A percentile compares a stretch with the other conserved stretches of the same genome.
Evolutionary conservation across 2,888 invertebrate genomes (phyloP).

Genomic region (Chrysomela aeneicollis): DNA sequence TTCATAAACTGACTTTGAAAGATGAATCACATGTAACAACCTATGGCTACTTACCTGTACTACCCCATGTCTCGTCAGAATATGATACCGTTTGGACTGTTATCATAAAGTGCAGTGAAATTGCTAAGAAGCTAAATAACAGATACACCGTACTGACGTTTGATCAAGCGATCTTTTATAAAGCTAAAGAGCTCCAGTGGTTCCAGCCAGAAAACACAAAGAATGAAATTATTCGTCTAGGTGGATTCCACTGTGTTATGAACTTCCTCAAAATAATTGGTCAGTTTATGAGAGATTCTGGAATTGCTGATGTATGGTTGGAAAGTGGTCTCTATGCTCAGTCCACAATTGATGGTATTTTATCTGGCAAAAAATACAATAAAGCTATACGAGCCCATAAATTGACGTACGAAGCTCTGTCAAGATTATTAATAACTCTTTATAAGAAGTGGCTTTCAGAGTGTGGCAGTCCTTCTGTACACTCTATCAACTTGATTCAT

Average conservation of each 20-base stretch:
- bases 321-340: slow-evolving; percentile 35
- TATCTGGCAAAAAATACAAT: slow-evolving; percentile 31
- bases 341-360: slow-evolving; percentile 25
- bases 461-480: slow-evolving; percentile 22
- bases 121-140: slow-evolving; percentile 25
- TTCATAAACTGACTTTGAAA: slow-evolving; percentile 20
- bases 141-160: slow-evolving; percentile 28
- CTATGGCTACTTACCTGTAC: slow-evolving; percentile 26
- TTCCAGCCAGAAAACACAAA: slow-evolving; percentile 13
- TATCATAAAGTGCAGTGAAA: slow-evolving; percentile 22
- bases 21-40: slow-evolving; percentile 13
- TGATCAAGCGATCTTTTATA: slow-evolving; percentile 39
- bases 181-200: slow-evolving; percentile 39
- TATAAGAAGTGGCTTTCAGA: slow-evolving; percentile 34
- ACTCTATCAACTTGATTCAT: slow-evolving; percentile 23
- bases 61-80: slow-evolving; percentile 32
- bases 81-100: slow-evolving; percentile 37
- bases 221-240: slow-evolving; percentile 29
- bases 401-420: slow-evolving; percentile 36
- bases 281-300: slow-evolving; percentile 32
- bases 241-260: slow-evolving; percentile 35
- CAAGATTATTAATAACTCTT: slow-evolving; percentile 25
- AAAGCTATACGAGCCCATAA: slow-evolving; percentile 35
- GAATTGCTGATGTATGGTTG: slow-evolving; percentile 36
- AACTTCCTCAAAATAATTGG: slow-evolving; percentile 40